Base-by-base conservation (phyloP, 2,888 invertebrate species). In the Bedellia somnulentella region DNA sequence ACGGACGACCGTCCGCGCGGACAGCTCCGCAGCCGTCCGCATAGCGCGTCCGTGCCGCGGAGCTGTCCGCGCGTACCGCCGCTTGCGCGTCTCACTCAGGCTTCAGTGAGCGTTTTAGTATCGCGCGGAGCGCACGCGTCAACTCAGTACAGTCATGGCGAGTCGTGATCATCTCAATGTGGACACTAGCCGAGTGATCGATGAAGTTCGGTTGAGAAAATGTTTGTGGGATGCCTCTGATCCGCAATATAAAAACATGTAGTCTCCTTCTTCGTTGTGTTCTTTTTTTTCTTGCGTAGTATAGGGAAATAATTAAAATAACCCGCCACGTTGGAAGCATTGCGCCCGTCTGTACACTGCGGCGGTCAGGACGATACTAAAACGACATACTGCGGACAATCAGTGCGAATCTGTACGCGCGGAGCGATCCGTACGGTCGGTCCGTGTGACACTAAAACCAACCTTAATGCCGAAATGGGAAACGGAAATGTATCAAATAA, bases 101-200 rank as follows among this genome's bases (percentile, higher is more conserved):
- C 21, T 40, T 29, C 35, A 41, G 37, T 39, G 37, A n/a, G n/a
- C n/a, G n/a, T n/a, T n/a, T n/a, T n/a, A n/a, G n/a, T n/a, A n/a
- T n/a, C n/a, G n/a, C n/a, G 21, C 21, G 21, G 37, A 37, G 37
- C 35, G 36, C 34, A 40, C 37, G 39, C 37, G 33, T 40, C 37
- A 36, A 34, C 36, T 21, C 32, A 18, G 37, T 33, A 36, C 36
- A 37, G 25, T 36, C 37, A 37, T 38, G 35, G 15, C 33, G 30
- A 36, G 29, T 34, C 38, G 37, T 16, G 30, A 37, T 21, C 21
- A 21, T 21, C 21, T 10, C 21, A 21, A 21, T 21, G 21, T 21
- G 21, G 21, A 21, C 21, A 21, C 21, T 8, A 21, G 21, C 21
- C 21, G 21, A 21, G 21, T 21, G 21, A 21, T 21, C n/a, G 21